Percentiles rank a stretch among this genome's conserved stretches.
These are phyloP conservation scores for Crotophaga sulcirostris DNA, from an alignment of 2,113 vertebrate genomes.

Conservation along the genomic window DNA sequence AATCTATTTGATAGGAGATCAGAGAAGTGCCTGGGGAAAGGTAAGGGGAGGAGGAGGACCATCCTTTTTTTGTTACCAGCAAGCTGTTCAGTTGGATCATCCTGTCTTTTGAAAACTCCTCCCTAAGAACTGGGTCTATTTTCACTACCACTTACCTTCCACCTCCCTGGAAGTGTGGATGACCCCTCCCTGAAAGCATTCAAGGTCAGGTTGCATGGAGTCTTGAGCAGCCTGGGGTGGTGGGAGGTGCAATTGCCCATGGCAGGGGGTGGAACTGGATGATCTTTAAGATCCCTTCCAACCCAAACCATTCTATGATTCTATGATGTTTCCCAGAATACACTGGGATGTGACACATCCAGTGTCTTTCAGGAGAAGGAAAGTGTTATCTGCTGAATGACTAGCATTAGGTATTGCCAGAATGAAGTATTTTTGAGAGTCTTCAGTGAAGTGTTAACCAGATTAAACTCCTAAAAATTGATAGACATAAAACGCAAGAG, in stretches of 20 bases:
- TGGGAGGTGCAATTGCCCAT: no score
- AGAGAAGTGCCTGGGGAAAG: background rate
- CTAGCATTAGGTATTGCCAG: background rate
- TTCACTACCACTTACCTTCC: background rate
- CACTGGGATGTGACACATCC: no score
- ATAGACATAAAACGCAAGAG: background rate
- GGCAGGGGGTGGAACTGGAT: no score
- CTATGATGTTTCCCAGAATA: background rate
- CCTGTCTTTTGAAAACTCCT: background rate
- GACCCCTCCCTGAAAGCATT: no score
- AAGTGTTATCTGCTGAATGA: background rate
- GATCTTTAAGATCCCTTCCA: no score
- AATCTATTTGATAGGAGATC: slow-evolving; percentile 5
- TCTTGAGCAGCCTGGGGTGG: no score
- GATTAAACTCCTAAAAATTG: background rate
- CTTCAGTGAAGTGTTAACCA: background rate
- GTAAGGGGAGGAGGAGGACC: background rate
- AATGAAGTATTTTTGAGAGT: background rate
- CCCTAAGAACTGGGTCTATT: background rate
- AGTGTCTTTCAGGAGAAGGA: background rate
- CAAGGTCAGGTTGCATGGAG: no score
- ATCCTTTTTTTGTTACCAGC: background rate
- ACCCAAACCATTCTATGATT: no score
- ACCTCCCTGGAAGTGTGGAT: no score
- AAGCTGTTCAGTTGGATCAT: background rate